These are phyloP conservation scores for Adelphocoris suturalis DNA, from an alignment of 2,888 invertebrate species.

Conservation along the genomic window DNA sequence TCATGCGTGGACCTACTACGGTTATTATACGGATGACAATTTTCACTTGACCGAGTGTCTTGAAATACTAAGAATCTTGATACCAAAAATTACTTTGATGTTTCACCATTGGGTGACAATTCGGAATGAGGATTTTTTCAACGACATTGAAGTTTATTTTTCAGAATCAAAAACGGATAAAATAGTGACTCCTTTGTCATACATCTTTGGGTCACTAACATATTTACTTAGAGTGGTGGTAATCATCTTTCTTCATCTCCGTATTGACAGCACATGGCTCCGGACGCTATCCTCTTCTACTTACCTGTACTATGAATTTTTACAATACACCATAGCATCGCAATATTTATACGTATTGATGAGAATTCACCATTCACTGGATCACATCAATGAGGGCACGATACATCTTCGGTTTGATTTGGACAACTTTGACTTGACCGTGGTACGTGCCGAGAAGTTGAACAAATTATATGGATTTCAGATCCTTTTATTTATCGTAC, in stretches of 20 bases:
- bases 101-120: no score
- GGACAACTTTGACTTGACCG: no score
- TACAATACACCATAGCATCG: no score
- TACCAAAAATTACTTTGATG: no score
- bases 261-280: background rate
- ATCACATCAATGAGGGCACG: no score
- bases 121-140: no score
- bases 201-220: background rate
- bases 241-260: background rate
- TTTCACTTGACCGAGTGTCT: background rate
- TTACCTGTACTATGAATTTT: no score
- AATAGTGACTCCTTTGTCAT: slow-evolving; percentile 2
- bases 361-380: no score
- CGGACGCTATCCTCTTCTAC: background rate
- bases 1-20: background rate
- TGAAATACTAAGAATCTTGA: background rate
- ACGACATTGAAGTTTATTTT: no score
- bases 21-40: background rate
- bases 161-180: no score
- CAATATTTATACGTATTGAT: no score
- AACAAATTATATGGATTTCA: slow-evolving; percentile 31
- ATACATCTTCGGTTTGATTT: no score
- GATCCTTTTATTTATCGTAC: background rate
- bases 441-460: background rate
- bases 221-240: background rate